A percentile compares a stretch with the other conserved stretches of the same genome.
Conservation (phyloP, 1,140 invertebrate species). For the Atta texana region DNA sequence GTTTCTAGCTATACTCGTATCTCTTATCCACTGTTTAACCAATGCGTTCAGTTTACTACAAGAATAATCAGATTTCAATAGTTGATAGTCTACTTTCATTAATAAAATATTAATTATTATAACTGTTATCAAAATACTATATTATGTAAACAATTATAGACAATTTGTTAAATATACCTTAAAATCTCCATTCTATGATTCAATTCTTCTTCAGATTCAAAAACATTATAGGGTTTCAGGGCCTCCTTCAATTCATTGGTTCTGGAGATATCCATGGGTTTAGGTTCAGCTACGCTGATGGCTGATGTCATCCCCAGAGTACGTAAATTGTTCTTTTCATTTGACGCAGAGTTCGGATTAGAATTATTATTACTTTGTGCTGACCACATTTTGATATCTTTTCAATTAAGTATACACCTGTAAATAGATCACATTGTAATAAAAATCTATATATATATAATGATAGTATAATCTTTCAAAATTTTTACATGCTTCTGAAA, state of each 20-base stretch:
- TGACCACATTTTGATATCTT: conserved; percentile 78
- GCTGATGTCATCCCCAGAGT: conserved; percentile 97
- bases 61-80: conserved; percentile 19
- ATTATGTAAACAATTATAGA: background rate
- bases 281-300: conserved; percentile 95
- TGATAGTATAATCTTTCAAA: background rate
- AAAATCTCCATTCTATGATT: conserved; percentile 95
- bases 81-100: background rate
- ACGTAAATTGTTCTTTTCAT: conserved; percentile 78
- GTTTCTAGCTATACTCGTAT: conserved; percentile 94
- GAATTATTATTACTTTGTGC: conserved; percentile 77
- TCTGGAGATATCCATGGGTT: conserved; percentile 93
- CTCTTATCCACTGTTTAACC: conserved; percentile 96
- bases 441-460: background rate
- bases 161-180: conserved; percentile 80
- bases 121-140: too few relatives aligned
- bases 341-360: conserved; percentile 70
- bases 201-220: conserved; percentile 96
- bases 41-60: conserved; percentile 94
- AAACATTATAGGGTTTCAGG: conserved; percentile 95
- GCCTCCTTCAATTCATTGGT: conserved; percentile 94
- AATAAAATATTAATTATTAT: background rate
- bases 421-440: background rate
- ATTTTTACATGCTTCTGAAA: conserved; percentile 22
- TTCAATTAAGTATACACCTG: conserved; percentile 49